phyloP scores from a whole-genome alignment of 92 coral and sea anemone species.

The Paragorgia papillata region DNA sequence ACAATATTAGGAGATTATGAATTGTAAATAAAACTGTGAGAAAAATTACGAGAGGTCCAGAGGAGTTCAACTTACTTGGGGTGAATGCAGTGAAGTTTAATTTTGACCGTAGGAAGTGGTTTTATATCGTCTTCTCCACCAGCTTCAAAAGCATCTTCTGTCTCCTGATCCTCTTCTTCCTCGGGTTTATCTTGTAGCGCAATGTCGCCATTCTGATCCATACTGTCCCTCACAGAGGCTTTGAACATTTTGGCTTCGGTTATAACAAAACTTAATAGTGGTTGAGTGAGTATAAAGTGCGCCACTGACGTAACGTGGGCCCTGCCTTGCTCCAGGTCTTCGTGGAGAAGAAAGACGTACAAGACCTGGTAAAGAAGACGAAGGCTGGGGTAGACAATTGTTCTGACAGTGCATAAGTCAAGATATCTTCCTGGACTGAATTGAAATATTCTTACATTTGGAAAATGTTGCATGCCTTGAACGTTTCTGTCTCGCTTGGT shows the following conservation, averaged over 20 bases:
- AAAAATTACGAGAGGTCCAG: too few relatives aligned
- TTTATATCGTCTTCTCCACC: constrained; percentile 7
- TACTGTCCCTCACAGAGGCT: constrained; percentile 53
- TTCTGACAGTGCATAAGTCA: background rate
- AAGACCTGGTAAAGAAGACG: constrained; percentile 60
- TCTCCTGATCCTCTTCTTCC: constrained; percentile 57
- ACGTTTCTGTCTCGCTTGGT: too few relatives aligned
- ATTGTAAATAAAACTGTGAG: too few relatives aligned
- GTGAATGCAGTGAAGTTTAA: constrained; percentile 78
- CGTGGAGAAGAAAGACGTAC: constrained; percentile 81
- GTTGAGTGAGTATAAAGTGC: constrained; percentile 89
- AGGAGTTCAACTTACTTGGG: constrained; percentile 81
- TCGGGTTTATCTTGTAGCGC: constrained; percentile 42
- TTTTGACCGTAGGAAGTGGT: constrained; percentile 63
- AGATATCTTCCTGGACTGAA: too few relatives aligned
- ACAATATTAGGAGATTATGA: too few relatives aligned
- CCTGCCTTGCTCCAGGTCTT: constrained; percentile 79
- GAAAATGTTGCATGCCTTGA: too few relatives aligned
- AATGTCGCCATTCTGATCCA: constrained; percentile 72
- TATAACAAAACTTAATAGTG: constrained; percentile 87
- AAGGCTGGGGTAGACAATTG: background rate
- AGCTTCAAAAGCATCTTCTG: constrained; percentile 40
- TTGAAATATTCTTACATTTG: too few relatives aligned
- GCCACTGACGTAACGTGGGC: constrained; percentile 96
- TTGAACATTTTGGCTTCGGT: constrained; percentile 82